Percentiles rank a stretch among this genome's conserved stretches.
phyloP scores from a whole-genome alignment of 2,888 invertebrate genomes.

The Polymixis flavicincta region DNA sequence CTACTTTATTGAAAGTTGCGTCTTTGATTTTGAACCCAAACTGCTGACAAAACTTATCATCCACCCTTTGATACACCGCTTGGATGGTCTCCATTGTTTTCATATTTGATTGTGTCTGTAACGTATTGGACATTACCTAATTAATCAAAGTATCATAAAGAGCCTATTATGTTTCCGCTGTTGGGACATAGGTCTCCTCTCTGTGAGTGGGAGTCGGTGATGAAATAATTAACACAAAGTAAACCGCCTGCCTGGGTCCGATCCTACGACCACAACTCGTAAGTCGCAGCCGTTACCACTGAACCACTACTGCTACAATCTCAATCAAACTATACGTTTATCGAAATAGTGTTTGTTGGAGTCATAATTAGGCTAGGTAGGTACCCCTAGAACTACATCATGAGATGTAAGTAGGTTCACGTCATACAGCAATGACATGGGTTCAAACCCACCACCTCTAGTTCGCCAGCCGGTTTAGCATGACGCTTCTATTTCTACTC shows the following conservation, averaged over 20 bases:
- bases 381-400: neutral
- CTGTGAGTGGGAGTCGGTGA: too few species aligned
- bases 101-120: slow-evolving; percentile 53
- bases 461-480: too few species aligned
- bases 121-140: neutral
- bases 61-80: slow-evolving; percentile 52
- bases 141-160: neutral
- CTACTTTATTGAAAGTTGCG: slow-evolving; percentile 83
- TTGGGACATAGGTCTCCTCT: too few species aligned
- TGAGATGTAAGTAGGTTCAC: neutral
- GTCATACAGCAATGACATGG: neutral
- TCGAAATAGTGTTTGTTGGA: neutral
- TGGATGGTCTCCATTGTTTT: slow-evolving; percentile 64
- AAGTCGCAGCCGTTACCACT: too few species aligned
- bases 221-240: too few species aligned
- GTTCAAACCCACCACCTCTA: neutral
- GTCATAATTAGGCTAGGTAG: neutral
- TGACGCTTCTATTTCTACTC: too few species aligned
- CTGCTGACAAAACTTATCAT: slow-evolving; percentile 76
- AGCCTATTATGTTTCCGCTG: too few species aligned
- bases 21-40: slow-evolving; percentile 80
- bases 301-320: too few species aligned
- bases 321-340: neutral
- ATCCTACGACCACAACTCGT: too few species aligned
- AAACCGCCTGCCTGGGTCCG: too few species aligned